Base-by-base conservation (phyloP, 2,113 vertebrate species). In the Pagrus major region DNA sequence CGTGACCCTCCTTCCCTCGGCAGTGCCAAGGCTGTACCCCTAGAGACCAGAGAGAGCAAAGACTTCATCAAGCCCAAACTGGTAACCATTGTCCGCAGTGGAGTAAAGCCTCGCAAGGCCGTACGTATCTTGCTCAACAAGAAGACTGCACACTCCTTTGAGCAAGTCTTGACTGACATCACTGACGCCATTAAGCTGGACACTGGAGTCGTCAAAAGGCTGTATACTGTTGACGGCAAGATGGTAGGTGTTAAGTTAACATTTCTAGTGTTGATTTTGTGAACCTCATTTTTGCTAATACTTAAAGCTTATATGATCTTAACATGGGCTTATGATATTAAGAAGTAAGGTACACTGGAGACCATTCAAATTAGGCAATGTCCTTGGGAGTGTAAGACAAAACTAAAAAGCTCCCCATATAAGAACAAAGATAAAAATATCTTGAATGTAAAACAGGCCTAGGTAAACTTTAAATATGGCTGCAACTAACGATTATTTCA, bases 1-100 rank as follows among this genome's bases (percentile, higher is more conserved):
- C 96, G 97, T 31, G 93, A 94, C 0, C 96, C 97, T 80, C 90
- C 95, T 0, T 97, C 97, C 9, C 95, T 98, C 61, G 96, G 95
- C 55, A 95, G 96, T 23, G 89, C 94, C 88, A 97, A 96, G 88
- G 92, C 95, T 35, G 94, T 93, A 69, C 78, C 94, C 60, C 87
- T 91, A 3, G 98, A 99, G 78, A 77, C 89, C 60, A 96, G 94
- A 72, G 98, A 99, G 88, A 93, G 83, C 85, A 98, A 97, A 83
- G 98, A 99, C 95, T 99, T 98, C 94, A 99, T 99, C 71, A 95
- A 93, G 49, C 98, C 98, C 84, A 99, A 99, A 89, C 95, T 99
- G 92, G 97, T 99, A 88, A 99, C 98, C 46, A 98, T 99, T 81
- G 96, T 99, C 88, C 95, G 98, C 76, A 99, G 98, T 0, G 98